Base-by-base conservation (phyloP, 2,113 vertebrate species). In the Zonotrichia leucophrys region DNA sequence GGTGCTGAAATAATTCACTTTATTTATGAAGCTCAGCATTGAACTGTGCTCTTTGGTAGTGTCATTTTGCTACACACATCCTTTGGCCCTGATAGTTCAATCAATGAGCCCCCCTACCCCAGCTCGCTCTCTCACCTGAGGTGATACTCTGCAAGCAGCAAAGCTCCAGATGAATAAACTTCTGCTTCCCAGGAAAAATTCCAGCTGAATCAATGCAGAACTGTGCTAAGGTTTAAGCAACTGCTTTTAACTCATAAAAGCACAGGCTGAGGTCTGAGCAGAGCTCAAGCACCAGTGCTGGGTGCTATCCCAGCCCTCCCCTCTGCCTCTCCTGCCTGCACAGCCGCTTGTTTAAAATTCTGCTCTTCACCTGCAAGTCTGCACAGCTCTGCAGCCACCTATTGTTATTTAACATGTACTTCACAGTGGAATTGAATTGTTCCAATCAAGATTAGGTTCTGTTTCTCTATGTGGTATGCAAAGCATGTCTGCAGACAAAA, bases 331-430 rank as follows among this genome's bases (percentile, higher is more conserved):
- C 62, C 69, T 3, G 8, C 44, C 24, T 0, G 7, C 86, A 33
- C n/a, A 6, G 75, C 49, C 35, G 2, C 79, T 90, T 46, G 85
- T 41, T 96, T 95, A 92, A 78, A 89, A 97, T 94, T 96, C 95
- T 88, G 58, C 82, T 88, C 88, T 93, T 95, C 83, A 88, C 83
- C 94, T 92, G 76, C 83, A 90, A 93, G 90, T 96, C 96, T 96
- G 92, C 86, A 92, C 86, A 94, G 69, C 66, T 94, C 94, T 69
- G 79, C 88, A 96, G 90, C 56, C 0, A 3, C 69, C 90, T 78
- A 28, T 91, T 95, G 87, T 92, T 96, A 72, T 90, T 96, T 93
- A 92, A 83, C 72, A 53, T 4, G 53, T 68, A 86, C 90, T 94
- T 91, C 83, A 83, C 76, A 68, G 58, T 5, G 4, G 53, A 95